Percentiles rank a stretch among this genome's conserved stretches.
phyloP scores from a whole-genome alignment of 2,113 vertebrate genomes.

The Rhea pennata region DNA sequence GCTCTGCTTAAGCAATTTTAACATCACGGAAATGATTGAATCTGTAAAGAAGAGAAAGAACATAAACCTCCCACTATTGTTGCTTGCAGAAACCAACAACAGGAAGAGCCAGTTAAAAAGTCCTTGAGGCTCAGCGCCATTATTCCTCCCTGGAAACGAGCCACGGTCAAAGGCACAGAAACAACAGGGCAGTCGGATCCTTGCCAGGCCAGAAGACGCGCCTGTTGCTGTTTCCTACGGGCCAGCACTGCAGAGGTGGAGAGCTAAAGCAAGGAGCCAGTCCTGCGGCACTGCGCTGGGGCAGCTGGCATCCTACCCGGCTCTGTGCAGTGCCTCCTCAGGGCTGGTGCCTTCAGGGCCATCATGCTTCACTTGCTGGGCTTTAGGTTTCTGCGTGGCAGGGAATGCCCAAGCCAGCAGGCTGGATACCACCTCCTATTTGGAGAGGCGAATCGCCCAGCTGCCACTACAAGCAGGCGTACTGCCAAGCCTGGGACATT shows the following conservation, averaged over 20 bases:
- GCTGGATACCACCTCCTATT: not conserved
- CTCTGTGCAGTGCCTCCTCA: too few relatives aligned
- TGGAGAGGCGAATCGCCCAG: not conserved
- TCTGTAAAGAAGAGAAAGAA: slow-evolving; percentile 60
- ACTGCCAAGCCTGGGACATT: not conserved
- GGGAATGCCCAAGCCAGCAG: not conserved
- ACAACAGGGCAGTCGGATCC: not conserved
- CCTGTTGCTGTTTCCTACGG: not conserved
- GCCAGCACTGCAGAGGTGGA: not conserved
- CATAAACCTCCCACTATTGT: slow-evolving; percentile 63
- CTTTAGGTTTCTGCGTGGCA: too few relatives aligned
- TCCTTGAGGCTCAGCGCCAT: slow-evolving; percentile 7
- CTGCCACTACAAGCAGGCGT: too few relatives aligned
- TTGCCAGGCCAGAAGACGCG: too few relatives aligned
- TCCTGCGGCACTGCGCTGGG: too few relatives aligned
- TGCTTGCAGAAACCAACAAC: slow-evolving; percentile 55
- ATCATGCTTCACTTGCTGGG: too few relatives aligned
- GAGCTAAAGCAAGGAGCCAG: not conserved
- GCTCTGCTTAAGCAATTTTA: slow-evolving; percentile 65
- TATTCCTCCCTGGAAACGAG: slow-evolving; percentile 21
- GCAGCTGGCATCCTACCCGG: too few relatives aligned
- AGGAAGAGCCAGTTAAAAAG: slow-evolving; percentile 27
- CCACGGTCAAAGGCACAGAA: not conserved
- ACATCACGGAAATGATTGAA: slow-evolving; percentile 63
- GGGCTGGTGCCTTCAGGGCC: too few relatives aligned